These are phyloP conservation scores for Gonocerus acuteangulatus DNA, from an alignment of 2,888 invertebrate genomes.

Conservation along the genomic window DNA sequence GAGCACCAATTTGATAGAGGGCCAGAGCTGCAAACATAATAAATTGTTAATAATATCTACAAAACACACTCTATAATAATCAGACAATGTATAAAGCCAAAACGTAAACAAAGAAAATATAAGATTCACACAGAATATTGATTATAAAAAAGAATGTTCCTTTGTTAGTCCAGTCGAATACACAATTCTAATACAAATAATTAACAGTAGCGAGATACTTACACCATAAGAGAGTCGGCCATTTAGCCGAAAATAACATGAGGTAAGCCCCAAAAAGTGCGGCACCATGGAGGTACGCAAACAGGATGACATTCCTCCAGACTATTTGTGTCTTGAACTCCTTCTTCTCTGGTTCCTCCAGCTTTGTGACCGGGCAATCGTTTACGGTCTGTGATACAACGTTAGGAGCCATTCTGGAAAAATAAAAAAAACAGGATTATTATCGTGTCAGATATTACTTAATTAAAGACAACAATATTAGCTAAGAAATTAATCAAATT, in stretches of 20 bases:
- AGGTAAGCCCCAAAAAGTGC: conserved; percentile 70
- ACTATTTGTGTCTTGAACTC: conserved; percentile 49
- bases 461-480: no score
- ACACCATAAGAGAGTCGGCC: conserved; percentile 65
- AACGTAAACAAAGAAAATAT: no score
- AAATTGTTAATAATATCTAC: neutral
- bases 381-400: conserved; percentile 44
- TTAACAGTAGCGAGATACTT: no score
- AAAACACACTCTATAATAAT: conserved; percentile 26
- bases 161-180: no score
- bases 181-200: no score
- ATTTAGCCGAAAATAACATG: conserved; percentile 63
- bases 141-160: no score
- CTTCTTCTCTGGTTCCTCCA: conserved; percentile 24
- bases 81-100: no score
- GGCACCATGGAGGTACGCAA: conserved; percentile 65
- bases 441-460: no score
- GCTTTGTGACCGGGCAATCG: conserved; percentile 43
- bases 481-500: no score
- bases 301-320: conserved; percentile 76
- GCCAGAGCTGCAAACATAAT: conserved; percentile 54
- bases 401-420: conserved; percentile 45
- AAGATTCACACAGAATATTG: no score
- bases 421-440: conserved; percentile 9
- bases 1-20: conserved; percentile 67